Evolutionary conservation across 2,888 invertebrate genomes (phyloP).

Genomic region (Dasypogon diadema): DNA sequence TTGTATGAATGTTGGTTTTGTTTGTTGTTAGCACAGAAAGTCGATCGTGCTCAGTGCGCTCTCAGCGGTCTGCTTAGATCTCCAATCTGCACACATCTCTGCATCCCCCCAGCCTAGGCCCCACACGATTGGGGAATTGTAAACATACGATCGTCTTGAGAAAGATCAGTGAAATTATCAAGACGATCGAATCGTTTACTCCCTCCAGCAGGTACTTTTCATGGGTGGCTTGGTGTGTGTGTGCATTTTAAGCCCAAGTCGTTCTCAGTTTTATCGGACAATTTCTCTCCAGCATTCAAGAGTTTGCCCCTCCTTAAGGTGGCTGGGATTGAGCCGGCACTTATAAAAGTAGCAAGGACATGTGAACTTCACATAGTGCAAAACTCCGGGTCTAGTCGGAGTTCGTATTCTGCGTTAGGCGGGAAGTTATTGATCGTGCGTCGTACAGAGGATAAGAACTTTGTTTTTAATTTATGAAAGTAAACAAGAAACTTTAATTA

Average conservation of each 20-base stretch:
- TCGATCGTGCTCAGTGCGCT: not conserved
- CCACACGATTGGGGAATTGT: not conserved
- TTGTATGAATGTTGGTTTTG: not conserved
- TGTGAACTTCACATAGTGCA: conserved; percentile 69
- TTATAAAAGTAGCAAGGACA: conserved; percentile 70
- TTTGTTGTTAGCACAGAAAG: not conserved
- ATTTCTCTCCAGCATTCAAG: conserved; percentile 27
- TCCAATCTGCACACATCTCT: not conserved
- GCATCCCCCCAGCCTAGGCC: not conserved
- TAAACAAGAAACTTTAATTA: conserved; percentile 1
- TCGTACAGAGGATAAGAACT: conserved; percentile 2
- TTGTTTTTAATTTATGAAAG: not conserved
- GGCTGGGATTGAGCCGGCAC: conserved; percentile 60
- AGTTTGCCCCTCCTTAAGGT: conserved; percentile 51
- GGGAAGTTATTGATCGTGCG: not conserved
- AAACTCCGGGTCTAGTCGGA: conserved; percentile 61
- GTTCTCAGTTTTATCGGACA: not conserved
- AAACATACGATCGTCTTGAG: not conserved
- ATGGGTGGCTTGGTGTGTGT: not conserved
- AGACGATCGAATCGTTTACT: not conserved
- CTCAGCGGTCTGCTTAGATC: not conserved
- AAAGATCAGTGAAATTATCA: conserved; percentile 1
- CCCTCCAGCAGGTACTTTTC: not conserved
- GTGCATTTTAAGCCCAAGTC: not conserved
- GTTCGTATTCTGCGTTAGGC: conserved; percentile 20